Evolutionary conservation across 2,888 invertebrate genomes (phyloP), one percentile per base, ranked within the genome.

Genomic region (Hanleya hanleyi): DNA sequence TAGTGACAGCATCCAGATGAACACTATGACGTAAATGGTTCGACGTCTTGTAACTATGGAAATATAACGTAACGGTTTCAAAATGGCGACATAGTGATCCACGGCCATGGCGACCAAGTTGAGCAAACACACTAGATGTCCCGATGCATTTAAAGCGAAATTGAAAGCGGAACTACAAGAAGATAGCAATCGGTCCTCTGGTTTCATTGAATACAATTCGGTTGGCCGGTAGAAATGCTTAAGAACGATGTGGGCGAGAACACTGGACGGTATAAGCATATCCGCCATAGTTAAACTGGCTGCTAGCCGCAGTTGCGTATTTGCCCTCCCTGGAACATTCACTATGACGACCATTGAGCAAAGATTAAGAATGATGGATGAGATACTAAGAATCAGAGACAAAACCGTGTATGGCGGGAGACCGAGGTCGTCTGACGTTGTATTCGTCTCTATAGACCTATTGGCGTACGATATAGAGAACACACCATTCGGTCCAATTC

Each of bases 321-420:
- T 87, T 73, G 77, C 81, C 67, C 77, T 71, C 22, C 82, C 74
- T 1, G 83, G 78, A n/a, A 84, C 83, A 57, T 84, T 77, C 26
- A 76, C 70, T 15, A 87, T 84, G 22, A 87, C 88, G n/a, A 80
- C 50, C 5, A 88, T 79, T 0, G 86, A 87, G n/a, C 86, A 33
- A 1, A 81, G 68, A 73, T 88, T 88, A 69, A 84, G 81, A 7
- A 81, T 32, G 32, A 87, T 74, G 1, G 84, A 83, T 9, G 85
- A 62, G 12, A 81, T 50, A 35, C 84, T 81, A 9, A 85, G 71
- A 3, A 77, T 68, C 6, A 85, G 61, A 26, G 78, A 80, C 0
- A 85, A 73, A 33, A 84, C 72, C 9, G 80, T 77, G 9, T 77
- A 79, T 0, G 84, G 84, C 50, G 57, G 32, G 7, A 57, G 29